Evolutionary conservation across 2,113 vertebrate genomes (phyloP).

Genomic region (Neolamprologus hecqui): DNA sequence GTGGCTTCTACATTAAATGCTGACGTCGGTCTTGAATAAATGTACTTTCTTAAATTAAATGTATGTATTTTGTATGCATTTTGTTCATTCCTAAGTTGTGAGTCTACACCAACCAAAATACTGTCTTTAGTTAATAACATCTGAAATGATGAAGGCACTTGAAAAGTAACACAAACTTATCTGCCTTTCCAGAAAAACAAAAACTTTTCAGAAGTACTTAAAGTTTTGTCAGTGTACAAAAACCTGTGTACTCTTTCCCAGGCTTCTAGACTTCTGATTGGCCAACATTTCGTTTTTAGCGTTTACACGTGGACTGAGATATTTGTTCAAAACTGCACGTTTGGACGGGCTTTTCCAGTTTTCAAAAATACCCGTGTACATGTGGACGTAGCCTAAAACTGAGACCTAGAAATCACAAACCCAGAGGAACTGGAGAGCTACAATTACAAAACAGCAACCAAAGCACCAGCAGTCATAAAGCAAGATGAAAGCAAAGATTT

Average conservation of each 20-base stretch:
- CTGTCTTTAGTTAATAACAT: not conserved
- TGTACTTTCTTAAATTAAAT: not conserved
- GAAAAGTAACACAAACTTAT: not conserved
- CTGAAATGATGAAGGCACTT: not conserved
- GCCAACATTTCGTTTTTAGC: rapidly evolving
- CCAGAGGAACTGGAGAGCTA: not conserved
- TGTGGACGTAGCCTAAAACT: not conserved
- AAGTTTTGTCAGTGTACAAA: not conserved
- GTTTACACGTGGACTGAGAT: not conserved
- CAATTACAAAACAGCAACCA: not conserved
- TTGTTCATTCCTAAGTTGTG: not conserved
- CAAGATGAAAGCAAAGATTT: not conserved
- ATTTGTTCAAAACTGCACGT: not conserved
- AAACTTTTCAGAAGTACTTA: not conserved
- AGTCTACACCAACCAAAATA: not conserved
- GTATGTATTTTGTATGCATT: not conserved
- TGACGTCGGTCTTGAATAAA: not conserved
- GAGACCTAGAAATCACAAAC: not conserved
- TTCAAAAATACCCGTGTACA: not conserved
- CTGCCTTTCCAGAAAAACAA: not conserved
- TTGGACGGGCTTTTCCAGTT: not conserved
- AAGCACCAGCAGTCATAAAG: not conserved
- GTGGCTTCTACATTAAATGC: not conserved
- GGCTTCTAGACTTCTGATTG: not conserved
- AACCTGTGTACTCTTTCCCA: not conserved